phyloP scores from a whole-genome alignment of 2,113 vertebrate genomes.

The Pycnonotus jocosus region DNA sequence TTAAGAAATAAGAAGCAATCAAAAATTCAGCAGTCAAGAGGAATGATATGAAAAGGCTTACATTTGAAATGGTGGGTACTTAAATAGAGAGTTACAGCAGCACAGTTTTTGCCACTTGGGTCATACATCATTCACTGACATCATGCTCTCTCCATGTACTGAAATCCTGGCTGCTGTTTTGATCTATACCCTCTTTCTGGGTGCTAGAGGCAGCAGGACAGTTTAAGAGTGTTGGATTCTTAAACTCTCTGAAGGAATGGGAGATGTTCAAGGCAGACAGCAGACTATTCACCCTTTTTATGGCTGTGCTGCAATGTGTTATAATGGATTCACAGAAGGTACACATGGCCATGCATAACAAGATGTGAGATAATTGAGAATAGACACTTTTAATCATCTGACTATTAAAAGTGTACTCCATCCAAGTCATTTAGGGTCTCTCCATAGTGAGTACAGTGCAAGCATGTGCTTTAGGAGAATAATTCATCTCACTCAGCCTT shows the following conservation, averaged over 20 bases:
- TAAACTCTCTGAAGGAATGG: accelerated
- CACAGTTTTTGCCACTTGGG: not conserved
- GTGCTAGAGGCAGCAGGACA: not conserved
- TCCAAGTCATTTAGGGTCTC: not conserved
- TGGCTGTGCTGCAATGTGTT: not conserved
- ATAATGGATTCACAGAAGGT: not conserved
- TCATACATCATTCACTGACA: not conserved
- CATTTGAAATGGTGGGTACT: not conserved
- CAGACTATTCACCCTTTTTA: not conserved
- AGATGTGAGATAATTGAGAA: not conserved
- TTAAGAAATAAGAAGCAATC: not conserved
- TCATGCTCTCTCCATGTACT: not conserved
- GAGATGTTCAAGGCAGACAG: not conserved
- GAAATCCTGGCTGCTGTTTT: not conserved
- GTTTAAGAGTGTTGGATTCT: not conserved
- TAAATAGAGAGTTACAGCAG: not conserved
- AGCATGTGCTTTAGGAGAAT: not conserved
- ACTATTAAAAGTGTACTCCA: not conserved
- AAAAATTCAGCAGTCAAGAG: not conserved
- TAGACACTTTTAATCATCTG: not conserved
- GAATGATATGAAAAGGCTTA: not conserved
- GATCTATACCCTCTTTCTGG: not conserved
- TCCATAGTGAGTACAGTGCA: not conserved
- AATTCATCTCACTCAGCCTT: not conserved
- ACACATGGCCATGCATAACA: not conserved